Evolutionary conservation across 2,113 vertebrate species (phyloP).

Genomic region (Heptranchias perlo): DNA sequence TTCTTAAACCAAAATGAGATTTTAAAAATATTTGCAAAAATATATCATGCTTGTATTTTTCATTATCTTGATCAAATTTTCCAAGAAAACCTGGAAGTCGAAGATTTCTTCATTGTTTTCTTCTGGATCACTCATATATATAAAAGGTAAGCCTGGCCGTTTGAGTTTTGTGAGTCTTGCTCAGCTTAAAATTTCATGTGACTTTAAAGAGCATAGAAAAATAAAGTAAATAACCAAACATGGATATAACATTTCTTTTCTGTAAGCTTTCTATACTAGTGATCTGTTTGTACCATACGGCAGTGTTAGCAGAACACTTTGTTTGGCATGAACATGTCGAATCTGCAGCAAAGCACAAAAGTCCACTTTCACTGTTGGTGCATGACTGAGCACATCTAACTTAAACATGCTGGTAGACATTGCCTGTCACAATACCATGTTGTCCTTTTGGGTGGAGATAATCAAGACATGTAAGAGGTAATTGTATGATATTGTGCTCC

Average conservation of each 20-base stretch:
- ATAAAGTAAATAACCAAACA: neutral
- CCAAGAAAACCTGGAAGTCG: slow-evolving; percentile 21
- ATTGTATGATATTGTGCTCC: neutral
- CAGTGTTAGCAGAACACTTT: neutral
- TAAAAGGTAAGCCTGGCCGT: slow-evolving; percentile 45
- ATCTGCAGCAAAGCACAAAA: neutral
- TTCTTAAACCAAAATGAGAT: neutral
- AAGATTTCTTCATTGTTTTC: slow-evolving; percentile 41
- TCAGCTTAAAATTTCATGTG: neutral
- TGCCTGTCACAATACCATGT: neutral
- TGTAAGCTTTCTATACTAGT: neutral
- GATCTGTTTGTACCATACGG: neutral
- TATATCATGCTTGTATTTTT: slow-evolving; percentile 41
- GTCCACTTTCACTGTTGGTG: neutral
- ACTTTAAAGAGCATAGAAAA: neutral
- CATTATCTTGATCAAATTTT: slow-evolving; percentile 43
- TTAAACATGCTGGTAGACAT: neutral
- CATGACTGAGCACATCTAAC: neutral
- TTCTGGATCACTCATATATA: slow-evolving; percentile 43
- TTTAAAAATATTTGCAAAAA: slow-evolving; percentile 12
- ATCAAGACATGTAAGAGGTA: neutral
- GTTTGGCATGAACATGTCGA: neutral
- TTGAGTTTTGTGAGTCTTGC: neutral
- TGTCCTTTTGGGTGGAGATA: neutral
- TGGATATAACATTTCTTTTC: neutral